Evolutionary conservation across 2,113 vertebrate genomes (phyloP).

Genomic region (Callocephalon fimbriatum): DNA sequence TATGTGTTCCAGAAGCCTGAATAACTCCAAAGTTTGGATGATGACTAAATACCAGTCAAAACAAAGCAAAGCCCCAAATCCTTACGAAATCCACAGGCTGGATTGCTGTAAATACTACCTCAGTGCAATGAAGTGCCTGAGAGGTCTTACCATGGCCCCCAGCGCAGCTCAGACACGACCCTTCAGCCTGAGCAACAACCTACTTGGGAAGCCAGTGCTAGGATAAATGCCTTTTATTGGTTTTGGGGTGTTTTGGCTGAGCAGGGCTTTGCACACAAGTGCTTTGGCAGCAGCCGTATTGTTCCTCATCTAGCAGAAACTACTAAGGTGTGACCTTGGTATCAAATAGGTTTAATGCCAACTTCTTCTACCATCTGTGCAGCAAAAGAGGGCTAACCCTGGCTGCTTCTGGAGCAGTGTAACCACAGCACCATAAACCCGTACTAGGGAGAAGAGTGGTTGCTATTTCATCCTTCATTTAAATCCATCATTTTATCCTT

Average conservation of each 20-base stretch:
- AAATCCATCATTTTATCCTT: background rate
- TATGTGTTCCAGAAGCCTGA: background rate
- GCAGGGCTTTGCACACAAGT: background rate
- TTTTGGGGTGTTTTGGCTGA: background rate
- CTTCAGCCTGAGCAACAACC: background rate
- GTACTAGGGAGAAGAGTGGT: background rate
- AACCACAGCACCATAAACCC: background rate
- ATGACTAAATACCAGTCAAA: conserved; percentile 10
- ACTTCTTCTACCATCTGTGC: background rate
- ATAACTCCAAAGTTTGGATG: background rate
- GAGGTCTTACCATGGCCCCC: background rate
- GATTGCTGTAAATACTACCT: background rate
- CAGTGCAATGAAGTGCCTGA: background rate
- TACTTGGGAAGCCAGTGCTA: background rate
- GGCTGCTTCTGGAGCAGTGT: background rate
- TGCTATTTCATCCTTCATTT: background rate
- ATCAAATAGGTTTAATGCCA: background rate
- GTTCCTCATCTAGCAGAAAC: background rate
- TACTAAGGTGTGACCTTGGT: background rate
- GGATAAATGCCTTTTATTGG: background rate
- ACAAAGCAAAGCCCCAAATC: background rate
- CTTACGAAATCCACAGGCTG: background rate
- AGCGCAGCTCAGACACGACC: background rate
- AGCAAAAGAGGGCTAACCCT: background rate
- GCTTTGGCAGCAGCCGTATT: background rate